Evolutionary conservation across 2,797 vertebrate genomes (phyloP), one percentile per base, ranked within the genome.

Genomic region (Stomatorhinus walkeri): DNA sequence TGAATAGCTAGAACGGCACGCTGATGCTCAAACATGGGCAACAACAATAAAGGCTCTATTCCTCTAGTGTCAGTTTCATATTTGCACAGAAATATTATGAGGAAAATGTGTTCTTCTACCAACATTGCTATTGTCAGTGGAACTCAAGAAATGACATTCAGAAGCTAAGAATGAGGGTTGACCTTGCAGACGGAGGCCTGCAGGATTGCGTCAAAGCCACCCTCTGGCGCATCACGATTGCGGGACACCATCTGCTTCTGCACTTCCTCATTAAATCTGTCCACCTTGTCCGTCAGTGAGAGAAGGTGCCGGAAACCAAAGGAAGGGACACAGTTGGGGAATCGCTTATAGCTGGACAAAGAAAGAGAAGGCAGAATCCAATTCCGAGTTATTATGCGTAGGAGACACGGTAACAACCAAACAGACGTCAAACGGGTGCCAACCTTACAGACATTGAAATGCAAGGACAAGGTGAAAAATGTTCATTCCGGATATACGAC

Each of bases 181-280:
- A 99, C 98, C 97, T 98, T 97, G 93, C 98, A 99, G 76, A 99
- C 98, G 0, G 97, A 96, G 0, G 98, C 98, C 95, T 99, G 98
- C 90, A 99, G 94, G 68, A 99, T 96, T 0, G 98, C 98, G 40
- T 99, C 98, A 0, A 99, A 99, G 0, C 97, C 98, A 0, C 98
- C 98, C 92, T 99, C 98, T 0, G 98, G 98, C 0, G 98, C 98
- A 1, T 99, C 98, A 0, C 98, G 92, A 94, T 99, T 99, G 79
- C 98, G 96, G 3, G 98, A 99, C 22, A 99, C 98, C 92, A 97
- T 96, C 95, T 99, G 98, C 87, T 98, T 99, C 93, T 95, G 97
- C 89, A 99, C 98, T 92, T 99, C 98, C 90, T 98, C 95, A 0
- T 99, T 99, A 90, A 99, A 99, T 51, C 97, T 95, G 90, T 98